Evolutionary conservation across 1,140 invertebrate genomes (phyloP).

Genomic region (Lutraria rhynchaena): DNA sequence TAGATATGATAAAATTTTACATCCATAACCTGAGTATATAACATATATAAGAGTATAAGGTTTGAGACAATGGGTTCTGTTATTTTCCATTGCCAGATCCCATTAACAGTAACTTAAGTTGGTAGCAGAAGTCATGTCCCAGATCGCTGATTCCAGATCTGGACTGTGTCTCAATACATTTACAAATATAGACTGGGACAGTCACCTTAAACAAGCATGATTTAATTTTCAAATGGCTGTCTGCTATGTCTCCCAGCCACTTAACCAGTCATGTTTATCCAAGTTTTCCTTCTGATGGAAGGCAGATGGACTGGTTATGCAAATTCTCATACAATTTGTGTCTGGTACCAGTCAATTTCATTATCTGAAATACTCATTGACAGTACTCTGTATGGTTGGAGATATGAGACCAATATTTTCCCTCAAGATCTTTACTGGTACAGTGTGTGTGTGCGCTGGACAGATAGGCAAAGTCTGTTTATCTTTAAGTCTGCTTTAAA

Average conservation of each 20-base stretch:
- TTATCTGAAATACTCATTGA: conserved; percentile 43
- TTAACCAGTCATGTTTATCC: conserved; percentile 49
- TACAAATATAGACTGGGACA: conserved; percentile 54
- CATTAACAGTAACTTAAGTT: no score
- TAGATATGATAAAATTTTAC: no score
- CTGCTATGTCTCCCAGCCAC: conserved; percentile 33
- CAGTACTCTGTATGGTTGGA: conserved; percentile 14
- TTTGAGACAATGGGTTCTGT: no score
- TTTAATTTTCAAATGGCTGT: conserved; percentile 52
- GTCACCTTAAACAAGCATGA: conserved; percentile 47
- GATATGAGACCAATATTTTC: conserved; percentile 23
- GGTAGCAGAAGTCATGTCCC: no score
- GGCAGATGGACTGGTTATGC: conserved; percentile 42
- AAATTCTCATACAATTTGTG: conserved; percentile 53
- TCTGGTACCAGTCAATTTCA: conserved; percentile 46
- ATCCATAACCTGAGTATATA: no score
- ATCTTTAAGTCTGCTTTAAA: no score
- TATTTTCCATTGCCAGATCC: no score
- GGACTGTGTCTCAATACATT: conserved; percentile 33
- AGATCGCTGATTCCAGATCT: conserved; percentile 1
- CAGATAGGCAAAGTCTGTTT: conserved; percentile 17
- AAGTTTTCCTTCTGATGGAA: conserved; percentile 44
- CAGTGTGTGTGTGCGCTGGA: not conserved
- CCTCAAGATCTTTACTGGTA: conserved; percentile 5
- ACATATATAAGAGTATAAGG: no score